These are phyloP conservation scores for Protonemura montana DNA, from an alignment of 2,888 invertebrate species.

Conservation along the genomic window DNA sequence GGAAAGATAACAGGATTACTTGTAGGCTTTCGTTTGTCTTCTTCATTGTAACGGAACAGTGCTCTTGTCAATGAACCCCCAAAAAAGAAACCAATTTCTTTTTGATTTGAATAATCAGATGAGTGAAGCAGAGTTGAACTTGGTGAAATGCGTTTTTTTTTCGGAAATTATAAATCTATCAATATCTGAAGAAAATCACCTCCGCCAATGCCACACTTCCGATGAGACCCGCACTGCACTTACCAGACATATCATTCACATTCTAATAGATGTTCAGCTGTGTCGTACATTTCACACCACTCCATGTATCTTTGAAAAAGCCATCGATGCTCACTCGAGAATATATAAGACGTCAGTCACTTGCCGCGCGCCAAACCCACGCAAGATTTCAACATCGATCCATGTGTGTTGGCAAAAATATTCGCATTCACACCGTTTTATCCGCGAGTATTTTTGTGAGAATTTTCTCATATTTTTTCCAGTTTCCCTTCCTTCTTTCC, in stretches of 20 bases:
- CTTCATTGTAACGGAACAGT: neutral
- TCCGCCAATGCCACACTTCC: neutral
- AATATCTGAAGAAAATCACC: neutral
- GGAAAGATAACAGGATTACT: conserved; percentile 1
- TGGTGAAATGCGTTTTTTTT: neutral
- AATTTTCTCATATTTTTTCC: conserved; percentile 26
- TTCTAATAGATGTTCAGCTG: neutral
- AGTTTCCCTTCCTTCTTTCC: neutral
- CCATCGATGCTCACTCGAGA: neutral
- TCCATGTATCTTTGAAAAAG: neutral
- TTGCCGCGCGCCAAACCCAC: neutral
- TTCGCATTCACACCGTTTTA: conserved; percentile 23
- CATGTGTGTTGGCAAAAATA: neutral
- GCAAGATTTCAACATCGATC: neutral
- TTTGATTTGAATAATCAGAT: too few species aligned
- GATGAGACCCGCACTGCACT: neutral
- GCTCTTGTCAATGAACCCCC: neutral
- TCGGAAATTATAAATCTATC: neutral
- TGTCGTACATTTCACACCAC: neutral
- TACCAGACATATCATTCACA: neutral
- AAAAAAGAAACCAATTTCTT: neutral
- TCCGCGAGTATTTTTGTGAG: neutral
- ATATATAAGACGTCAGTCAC: neutral
- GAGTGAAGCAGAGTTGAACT: too few species aligned
- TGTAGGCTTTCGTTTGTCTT: too few species aligned